Evolutionary conservation across 2,888 invertebrate genomes (phyloP), one percentile per base, ranked within the genome.

Genomic region (Saturnia japonica): DNA sequence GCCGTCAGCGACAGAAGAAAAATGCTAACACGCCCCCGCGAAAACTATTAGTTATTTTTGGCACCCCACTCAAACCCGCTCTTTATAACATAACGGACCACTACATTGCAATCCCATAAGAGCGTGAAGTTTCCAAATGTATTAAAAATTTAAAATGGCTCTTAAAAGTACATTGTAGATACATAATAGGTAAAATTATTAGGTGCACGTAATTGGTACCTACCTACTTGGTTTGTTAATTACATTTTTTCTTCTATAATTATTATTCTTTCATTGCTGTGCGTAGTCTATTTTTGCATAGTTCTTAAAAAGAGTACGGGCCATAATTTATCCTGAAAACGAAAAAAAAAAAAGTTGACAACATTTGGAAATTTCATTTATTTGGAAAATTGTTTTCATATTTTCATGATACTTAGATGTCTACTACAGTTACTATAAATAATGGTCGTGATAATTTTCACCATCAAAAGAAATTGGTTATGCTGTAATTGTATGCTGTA

Each of bases 11-110:
- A 81, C 93, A 94, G 93, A 94, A 94, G 93, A 94, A 94, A 93
- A 94, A 94, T 94, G 93, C 93, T 93, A 93, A 94, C 93, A 93
- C 93, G 91, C 92, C 93, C 90, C 91, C 93, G 90, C 92, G 90
- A 90, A 93, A 94, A 94, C 93, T 94, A 94, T 93, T 94, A 93
- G 92, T 94, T 93, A 93, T 93, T 93, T n/a, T 94, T 91, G 93
- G 93, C 93, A 92, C 93, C 93, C 93, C 90, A 60, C 83, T 84
- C 77, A 75, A 74, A 82, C 87, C 88, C 84, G 80, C 78, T 80
- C 84, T 84, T 78, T 82, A 83, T 87, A 88, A 89, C 88, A 90
- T 91, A 90, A 91, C 89, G 87, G 88, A 80, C 87, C 84, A 82
- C 84, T 85, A 86, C 85, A 82, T 81, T 77, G 78, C 80, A 80